Evolutionary conservation across 1,140 invertebrate species (phyloP).

Genomic region (Bursaphelenchus mucronatus): DNA sequence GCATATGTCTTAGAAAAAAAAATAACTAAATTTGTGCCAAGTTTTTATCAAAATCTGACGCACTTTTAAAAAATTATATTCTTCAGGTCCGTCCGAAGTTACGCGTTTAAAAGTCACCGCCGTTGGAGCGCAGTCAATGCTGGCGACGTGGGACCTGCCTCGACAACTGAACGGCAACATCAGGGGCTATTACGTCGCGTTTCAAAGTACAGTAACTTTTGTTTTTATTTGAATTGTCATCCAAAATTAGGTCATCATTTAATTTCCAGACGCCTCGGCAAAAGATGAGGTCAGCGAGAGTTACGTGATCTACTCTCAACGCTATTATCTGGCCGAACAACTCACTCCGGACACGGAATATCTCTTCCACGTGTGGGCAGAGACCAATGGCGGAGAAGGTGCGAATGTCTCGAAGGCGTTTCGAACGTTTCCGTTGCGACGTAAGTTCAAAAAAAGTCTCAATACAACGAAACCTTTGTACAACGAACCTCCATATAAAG

Average conservation of each 20-base stretch:
- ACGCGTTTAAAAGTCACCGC: constrained; percentile 51
- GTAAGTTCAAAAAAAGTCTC: too few relatives aligned
- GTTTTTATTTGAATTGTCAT: constrained; percentile 28
- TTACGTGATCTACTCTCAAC: constrained; percentile 54
- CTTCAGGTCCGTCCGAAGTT: constrained; percentile 55
- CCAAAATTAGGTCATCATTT: too few relatives aligned
- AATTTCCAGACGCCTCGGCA: constrained; percentile 24
- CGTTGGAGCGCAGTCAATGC: constrained; percentile 50
- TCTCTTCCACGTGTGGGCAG: constrained; percentile 56
- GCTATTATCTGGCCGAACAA: constrained; percentile 52
- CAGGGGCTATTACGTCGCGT: constrained; percentile 56
- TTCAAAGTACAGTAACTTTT: constrained; percentile 44
- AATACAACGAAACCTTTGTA: too few relatives aligned
- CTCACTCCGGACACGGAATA: constrained; percentile 51
- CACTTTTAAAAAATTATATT: background rate
- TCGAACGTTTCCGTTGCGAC: constrained; percentile 51
- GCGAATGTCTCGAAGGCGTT: constrained; percentile 41
- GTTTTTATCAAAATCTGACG: too few relatives aligned
- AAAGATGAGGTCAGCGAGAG: constrained; percentile 55
- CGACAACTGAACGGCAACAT: constrained; percentile 53
- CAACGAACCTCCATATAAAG: too few relatives aligned
- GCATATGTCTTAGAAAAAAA: too few relatives aligned
- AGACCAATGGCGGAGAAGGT: constrained; percentile 59
- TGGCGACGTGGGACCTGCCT: constrained; percentile 56
- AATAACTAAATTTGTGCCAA: too few relatives aligned